Conservation (phyloP, 2,113 vertebrate species). For the Leptodactylus fuscus region DNA sequence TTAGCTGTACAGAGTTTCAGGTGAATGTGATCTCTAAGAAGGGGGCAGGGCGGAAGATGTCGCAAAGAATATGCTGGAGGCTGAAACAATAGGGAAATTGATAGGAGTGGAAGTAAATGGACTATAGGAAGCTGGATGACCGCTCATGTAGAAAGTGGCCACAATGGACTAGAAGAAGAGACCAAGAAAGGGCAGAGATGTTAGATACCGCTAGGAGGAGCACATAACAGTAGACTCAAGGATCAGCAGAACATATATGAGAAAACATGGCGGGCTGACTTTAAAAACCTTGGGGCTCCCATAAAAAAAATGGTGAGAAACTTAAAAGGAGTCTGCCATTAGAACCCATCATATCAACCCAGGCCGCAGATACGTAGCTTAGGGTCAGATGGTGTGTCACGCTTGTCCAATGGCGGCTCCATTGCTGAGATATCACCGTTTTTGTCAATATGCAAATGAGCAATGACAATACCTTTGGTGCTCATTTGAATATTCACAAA, state of each 20-base stretch:
- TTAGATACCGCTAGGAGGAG: background rate
- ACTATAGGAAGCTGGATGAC: constrained; percentile 38
- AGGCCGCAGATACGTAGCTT: too few species aligned
- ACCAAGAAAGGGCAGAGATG: background rate
- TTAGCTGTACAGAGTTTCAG: constrained; percentile 25
- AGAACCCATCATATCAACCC: too few species aligned
- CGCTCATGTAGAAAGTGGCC: constrained; percentile 47
- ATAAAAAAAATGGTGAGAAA: too few species aligned
- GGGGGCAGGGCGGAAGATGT: background rate
- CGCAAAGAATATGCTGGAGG: constrained; percentile 21
- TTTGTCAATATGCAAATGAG: too few species aligned
- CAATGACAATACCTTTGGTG: too few species aligned
- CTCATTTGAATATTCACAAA: too few species aligned
- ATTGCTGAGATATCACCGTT: too few species aligned
- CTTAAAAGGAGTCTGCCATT: background rate
- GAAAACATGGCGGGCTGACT: background rate
- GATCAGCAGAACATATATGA: background rate
- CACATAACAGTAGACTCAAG: background rate
- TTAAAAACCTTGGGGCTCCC: background rate
- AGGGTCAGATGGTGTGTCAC: too few species aligned
- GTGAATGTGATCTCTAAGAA: constrained; percentile 36
- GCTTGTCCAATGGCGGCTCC: too few species aligned
- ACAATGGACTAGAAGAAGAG: constrained; percentile 15
- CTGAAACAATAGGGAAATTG: constrained; percentile 49
- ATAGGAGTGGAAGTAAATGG: constrained; percentile 43